Base-by-base conservation (phyloP, 2,797 vertebrate genomes). In the Sebastes vulpes region DNA sequence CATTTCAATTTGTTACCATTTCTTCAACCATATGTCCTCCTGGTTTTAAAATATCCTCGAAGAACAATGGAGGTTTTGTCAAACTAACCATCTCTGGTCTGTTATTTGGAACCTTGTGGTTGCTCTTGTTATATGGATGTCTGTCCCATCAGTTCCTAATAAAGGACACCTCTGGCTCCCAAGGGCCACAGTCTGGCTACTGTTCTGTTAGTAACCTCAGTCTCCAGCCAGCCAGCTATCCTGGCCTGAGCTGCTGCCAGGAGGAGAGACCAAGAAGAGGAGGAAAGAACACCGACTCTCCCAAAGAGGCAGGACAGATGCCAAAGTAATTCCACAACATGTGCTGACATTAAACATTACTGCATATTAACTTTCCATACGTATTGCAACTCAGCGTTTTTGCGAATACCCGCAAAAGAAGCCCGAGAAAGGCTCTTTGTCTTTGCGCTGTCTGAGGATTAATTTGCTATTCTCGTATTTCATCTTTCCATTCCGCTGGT, bases 271-370 rank as follows among this genome's bases (percentile, higher is more conserved):
- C 88, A 83, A 85, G 82, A 74, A 82, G 83, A 92, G 84, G 84
- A 92, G 91, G 92, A 94, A 94, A 94, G 92, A 94, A 91, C 90
- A 82, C 87, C 42, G 79, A 94, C 94, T 90, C 93, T 95, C 94
- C 94, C 91, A 84, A 89, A 94, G 92, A 96, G 92, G 90, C 91
- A 89, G 92, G 94, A 90, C 92, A 84, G 89, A 95, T 91, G 96
- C 96, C 96, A 96, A 94, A 95, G 92, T 95, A 95, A 96, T 95
- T 96, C 92, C 87, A 77, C 95, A 95, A 95, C 96, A 96, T 96
- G 95, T 96, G 96, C 96, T 96, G 96, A 97, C 96, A 95, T 96
- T 96, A 95, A 96, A 95, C 95, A 95, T 95, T 94, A 92, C 93
- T 87, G 93, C 92, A 94, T 93, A 95, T 96, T 94, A 94, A 93